Evolutionary conservation across 2,888 invertebrate genomes (phyloP).

Genomic region (Sphaerophoria rueppellii): DNA sequence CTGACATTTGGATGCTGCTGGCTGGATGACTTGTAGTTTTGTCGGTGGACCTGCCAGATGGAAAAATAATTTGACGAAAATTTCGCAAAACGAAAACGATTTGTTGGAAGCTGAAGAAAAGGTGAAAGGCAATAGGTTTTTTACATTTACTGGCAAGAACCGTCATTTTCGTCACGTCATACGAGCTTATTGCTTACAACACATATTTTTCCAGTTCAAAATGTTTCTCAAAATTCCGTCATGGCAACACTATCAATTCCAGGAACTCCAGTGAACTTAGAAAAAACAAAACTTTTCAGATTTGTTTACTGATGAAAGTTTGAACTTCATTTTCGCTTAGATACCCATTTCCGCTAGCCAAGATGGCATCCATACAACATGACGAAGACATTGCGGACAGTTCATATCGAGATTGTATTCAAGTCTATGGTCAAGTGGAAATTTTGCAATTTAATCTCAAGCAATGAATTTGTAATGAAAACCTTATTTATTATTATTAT

Average conservation of each 20-base stretch:
- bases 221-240: too few species aligned
- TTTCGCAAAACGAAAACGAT: background rate
- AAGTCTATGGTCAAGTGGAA: conserved; percentile 42
- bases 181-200: too few species aligned
- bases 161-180: too few species aligned
- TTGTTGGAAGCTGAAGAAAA: background rate
- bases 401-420: conserved; percentile 8
- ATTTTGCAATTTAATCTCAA: conserved; percentile 35
- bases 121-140: background rate
- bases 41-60: conserved; percentile 25
- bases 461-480: conserved; percentile 54
- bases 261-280: background rate
- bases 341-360: background rate
- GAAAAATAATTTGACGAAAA: conserved; percentile 1
- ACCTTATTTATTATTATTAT: conserved; percentile 21
- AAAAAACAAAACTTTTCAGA: conserved; percentile 35
- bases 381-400: background rate
- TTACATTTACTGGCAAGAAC: too few species aligned
- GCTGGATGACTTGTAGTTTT: conserved; percentile 16
- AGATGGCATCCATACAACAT: conserved; percentile 5
- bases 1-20: background rate
- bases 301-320: conserved; percentile 55
- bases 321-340: conserved; percentile 11
- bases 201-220: too few species aligned
- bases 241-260: background rate